Conservation (phyloP, 2,113 vertebrate species). For the Accipiter cooperii region DNA sequence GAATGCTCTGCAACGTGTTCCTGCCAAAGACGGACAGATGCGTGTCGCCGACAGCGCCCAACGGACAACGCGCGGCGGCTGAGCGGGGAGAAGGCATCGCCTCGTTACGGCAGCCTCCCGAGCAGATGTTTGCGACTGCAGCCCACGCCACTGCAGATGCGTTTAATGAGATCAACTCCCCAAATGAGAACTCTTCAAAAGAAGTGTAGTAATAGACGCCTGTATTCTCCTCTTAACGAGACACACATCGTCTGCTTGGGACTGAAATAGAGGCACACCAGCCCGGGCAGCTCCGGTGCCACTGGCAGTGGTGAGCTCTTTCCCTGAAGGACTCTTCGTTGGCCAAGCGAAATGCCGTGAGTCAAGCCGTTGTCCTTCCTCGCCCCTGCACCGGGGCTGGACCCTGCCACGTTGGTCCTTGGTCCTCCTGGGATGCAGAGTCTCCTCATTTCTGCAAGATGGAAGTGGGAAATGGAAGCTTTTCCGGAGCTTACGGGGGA, state of each 20-base stretch:
- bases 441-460: neutral
- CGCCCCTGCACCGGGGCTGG: too few relatives aligned
- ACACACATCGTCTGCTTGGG: neutral
- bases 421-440: rapidly evolving
- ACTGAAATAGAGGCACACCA: neutral
- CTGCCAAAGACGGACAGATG: neutral
- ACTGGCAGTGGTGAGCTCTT: neutral
- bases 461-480: neutral
- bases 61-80: rapidly evolving
- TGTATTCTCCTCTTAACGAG: neutral
- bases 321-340: neutral
- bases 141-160: neutral
- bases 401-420: neutral
- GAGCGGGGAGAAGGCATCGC: neutral
- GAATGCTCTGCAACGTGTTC: rapidly evolving
- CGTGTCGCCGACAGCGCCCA: rapidly evolving
- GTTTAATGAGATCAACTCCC: neutral
- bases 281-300: neutral
- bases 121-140: neutral
- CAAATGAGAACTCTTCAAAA: neutral
- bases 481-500: neutral
- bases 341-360: neutral
- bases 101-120: neutral
- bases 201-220: neutral
- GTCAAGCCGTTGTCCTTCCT: neutral